Conservation (phyloP, 1,140 invertebrate species). For the Chrysoperla carnea region DNA sequence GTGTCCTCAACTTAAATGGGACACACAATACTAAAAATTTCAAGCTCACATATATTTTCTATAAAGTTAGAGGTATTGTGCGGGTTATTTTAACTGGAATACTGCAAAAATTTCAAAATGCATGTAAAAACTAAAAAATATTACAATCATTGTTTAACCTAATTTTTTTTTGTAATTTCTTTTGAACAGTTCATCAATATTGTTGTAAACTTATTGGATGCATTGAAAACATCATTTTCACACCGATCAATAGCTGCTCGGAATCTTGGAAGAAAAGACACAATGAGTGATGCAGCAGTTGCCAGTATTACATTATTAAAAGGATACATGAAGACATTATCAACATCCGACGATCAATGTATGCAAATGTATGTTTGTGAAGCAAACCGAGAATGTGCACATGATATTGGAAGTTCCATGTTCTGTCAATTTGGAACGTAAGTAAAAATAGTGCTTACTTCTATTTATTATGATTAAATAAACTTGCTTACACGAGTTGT, state of each 20-base stretch:
- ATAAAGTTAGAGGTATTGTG: too few relatives aligned
- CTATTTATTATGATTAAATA: too few relatives aligned
- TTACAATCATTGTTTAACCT: too few relatives aligned
- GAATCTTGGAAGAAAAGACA: slow-evolving; percentile 65
- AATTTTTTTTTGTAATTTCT: slow-evolving; percentile 1
- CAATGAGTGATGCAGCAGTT: slow-evolving; percentile 67
- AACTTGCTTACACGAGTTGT: too few relatives aligned
- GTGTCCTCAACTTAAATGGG: too few relatives aligned
- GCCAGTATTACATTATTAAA: slow-evolving; percentile 74
- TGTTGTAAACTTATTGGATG: slow-evolving; percentile 74
- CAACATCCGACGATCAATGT: slow-evolving; percentile 60
- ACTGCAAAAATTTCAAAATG: too few relatives aligned
- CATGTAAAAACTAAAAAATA: too few relatives aligned
- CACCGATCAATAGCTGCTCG: slow-evolving; percentile 68
- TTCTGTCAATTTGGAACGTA: slow-evolving; percentile 88
- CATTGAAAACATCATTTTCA: slow-evolving; percentile 77
- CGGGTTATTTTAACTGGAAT: too few relatives aligned
- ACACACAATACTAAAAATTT: too few relatives aligned
- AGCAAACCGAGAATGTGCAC: slow-evolving; percentile 71
- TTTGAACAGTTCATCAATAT: slow-evolving; percentile 71
- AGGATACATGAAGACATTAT: slow-evolving; percentile 70
- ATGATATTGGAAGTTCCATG: slow-evolving; percentile 65
- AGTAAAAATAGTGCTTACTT: too few relatives aligned
- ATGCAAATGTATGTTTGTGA: slow-evolving; percentile 72
- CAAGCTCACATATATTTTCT: too few relatives aligned